These are phyloP conservation scores for Pardosa pseudoannulata DNA, from an alignment of 2,888 invertebrate genomes.

Conservation along the genomic window DNA sequence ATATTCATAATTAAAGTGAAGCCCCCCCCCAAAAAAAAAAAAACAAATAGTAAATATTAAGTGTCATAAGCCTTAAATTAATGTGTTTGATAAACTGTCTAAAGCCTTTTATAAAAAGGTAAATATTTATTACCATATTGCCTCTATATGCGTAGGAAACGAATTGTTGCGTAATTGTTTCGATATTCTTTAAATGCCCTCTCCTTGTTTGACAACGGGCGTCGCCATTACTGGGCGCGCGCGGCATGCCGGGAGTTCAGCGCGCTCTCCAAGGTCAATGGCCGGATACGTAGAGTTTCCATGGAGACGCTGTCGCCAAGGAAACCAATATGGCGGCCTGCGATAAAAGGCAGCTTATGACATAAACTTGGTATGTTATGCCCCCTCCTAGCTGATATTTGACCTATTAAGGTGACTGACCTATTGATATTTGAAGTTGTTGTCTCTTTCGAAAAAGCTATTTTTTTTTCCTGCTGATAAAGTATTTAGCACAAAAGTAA, in stretches of 20 bases:
- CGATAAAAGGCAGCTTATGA: conserved; percentile 36
- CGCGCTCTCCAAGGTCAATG: conserved; percentile 68
- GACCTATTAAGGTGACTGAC: conserved; percentile 64
- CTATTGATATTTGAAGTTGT: conserved; percentile 54
- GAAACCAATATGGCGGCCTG: conserved; percentile 60
- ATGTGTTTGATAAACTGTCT: no score
- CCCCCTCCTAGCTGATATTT: conserved; percentile 31
- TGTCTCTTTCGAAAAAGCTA: not conserved
- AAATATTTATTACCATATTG: no score
- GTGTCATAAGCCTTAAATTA: no score
- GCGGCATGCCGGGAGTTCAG: conserved; percentile 38
- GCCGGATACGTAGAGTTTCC: conserved; percentile 66
- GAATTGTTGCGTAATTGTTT: not conserved
- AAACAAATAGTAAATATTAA: no score
- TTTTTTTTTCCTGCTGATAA: conserved; percentile 4
- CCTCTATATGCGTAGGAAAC: no score
- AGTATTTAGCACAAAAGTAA: conserved; percentile 33
- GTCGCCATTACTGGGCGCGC: conserved; percentile 49
- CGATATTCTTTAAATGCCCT: not conserved
- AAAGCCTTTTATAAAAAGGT: no score
- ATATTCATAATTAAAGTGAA: no score
- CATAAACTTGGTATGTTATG: not conserved
- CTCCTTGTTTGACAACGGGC: conserved; percentile 34
- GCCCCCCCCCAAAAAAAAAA: no score
- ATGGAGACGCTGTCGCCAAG: conserved; percentile 54